Base-by-base conservation (phyloP, 2,113 vertebrate species). In the Thryonomys swinderianus region DNA sequence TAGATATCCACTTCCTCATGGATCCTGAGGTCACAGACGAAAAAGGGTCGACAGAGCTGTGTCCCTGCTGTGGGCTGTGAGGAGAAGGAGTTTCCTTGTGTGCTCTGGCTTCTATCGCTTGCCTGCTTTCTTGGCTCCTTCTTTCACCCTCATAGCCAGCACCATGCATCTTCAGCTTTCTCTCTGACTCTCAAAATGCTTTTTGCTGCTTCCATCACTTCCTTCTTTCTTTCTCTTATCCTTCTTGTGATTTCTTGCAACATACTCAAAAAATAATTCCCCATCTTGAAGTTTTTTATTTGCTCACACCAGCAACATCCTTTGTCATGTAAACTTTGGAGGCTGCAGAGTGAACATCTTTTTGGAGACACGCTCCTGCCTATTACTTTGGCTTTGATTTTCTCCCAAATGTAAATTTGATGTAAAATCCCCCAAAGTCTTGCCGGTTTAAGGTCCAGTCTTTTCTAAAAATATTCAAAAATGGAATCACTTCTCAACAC, bases 381-480 rank as follows among this genome's bases (percentile, higher is more conserved):
- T 45, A 57, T 25, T 17, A 89, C 9, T n/a, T 4, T 48, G 55
- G 23, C 34, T 93, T 85, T 84, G n/a, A 76, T 20, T 57, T 86
- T 88, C 66, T 55, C 10, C 21, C 11, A 73, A 80, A 17, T 61
- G 18, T 61, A 71, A 62, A 73, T 57, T 86, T 88, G 32, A 86
- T 4, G 34, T 62, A 76, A 92, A 84, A 42, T 55, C 20, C 32
- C 1, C 40, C 10, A 95, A 62, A 7, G 3, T 85, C 81, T 6
- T 82, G 2, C 13, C 69, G 84, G 37, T 42, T 3, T 71, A 71
- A 45, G 4, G 76, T 71, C 30, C 40, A 71, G 76, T 20, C 69
- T 25, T 79, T 55, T 17, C 27, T 82, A 62, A 91, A 95, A 92
- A 37, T 59, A 42, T 71, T 92, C n/a, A 25, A 66, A 95, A 84